These are phyloP conservation scores for Artemia sp. DNA, from an alignment of 2,888 invertebrate genomes.

Conservation along the genomic window DNA sequence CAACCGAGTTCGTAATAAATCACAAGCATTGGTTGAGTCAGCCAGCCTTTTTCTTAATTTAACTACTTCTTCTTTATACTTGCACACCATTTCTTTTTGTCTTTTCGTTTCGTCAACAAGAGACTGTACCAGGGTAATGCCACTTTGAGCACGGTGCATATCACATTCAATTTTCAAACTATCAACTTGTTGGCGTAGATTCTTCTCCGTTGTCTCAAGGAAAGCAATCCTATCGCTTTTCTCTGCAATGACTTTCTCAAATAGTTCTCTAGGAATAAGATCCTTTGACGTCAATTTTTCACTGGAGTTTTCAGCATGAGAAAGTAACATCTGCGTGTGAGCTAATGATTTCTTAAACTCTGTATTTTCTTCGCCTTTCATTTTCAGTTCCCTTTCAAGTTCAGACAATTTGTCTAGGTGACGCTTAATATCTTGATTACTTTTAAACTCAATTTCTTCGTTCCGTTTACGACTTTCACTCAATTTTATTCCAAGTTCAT, in stretches of 20 bases:
- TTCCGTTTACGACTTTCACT: slow-evolving; percentile 27
- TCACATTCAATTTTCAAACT: slow-evolving; percentile 11
- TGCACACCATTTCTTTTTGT: slow-evolving; percentile 20
- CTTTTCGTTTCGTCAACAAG: slow-evolving; percentile 2
- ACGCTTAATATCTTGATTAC: slow-evolving; percentile 31
- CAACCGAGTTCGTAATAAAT: slow-evolving; percentile 41
- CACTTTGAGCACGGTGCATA: slow-evolving; percentile 7
- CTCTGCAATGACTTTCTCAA: background rate
- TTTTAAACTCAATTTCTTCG: too few relatives aligned
- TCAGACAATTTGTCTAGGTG: slow-evolving; percentile 24
- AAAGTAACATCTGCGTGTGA: background rate
- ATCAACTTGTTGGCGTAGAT: slow-evolving; percentile 19
- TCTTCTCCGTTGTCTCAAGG: slow-evolving; percentile 13
- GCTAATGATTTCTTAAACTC: slow-evolving; percentile 23
- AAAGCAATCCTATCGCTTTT: slow-evolving; percentile 8
- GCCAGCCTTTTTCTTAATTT: slow-evolving; percentile 25
- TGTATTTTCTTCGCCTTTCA: slow-evolving; percentile 30
- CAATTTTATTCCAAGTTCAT: slow-evolving; percentile 22
- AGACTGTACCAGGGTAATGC: background rate
- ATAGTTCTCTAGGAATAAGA: slow-evolving; percentile 27
- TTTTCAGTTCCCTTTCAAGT: slow-evolving; percentile 27
- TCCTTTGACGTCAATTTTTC: slow-evolving; percentile 28
- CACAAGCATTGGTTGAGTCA: slow-evolving; percentile 32
- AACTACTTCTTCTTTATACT: slow-evolving; percentile 26
- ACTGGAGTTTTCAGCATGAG: slow-evolving; percentile 25